Evolutionary conservation across 1,140 invertebrate genomes (phyloP), one percentile per base, ranked within the genome.

Genomic region (Dryas iulia): DNA sequence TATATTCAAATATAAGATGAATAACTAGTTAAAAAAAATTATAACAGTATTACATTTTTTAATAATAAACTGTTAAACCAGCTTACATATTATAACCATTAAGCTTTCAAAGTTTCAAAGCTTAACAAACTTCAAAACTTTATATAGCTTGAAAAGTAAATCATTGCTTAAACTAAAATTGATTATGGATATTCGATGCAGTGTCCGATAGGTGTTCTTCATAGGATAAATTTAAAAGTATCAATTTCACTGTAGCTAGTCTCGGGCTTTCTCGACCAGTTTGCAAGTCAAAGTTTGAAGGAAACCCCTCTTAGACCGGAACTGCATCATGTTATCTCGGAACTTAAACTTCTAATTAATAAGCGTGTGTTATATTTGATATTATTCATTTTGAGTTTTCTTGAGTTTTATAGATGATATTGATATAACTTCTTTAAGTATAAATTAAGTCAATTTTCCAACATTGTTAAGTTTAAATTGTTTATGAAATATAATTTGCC

Each of bases 211-310:
- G 0, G 14, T 47, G 39, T 5, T 18, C 39, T 21, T 18, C 39
- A 21, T 14, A 4, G 10, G 35, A 18, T 14, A 39, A 24, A 39
- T 14, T 30, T 35, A 28, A 30, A 28, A 39, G 23, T 26, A 52
- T 61, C 59, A 52, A n/a, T 25, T 61, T 61, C 26, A n/a, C 35
- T 21, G 3, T 28, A 21, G 14, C 6, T 47, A 52, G 59, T 26
- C 59, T 18, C 14, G 11, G 59, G 59, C 14, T 61, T 33, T 52
- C 21, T 25, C 10, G 39, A 18, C 58, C 56, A 35, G 35, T 25
- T 66, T 54, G 64, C 59, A 53, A 61, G 69, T 65, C 65, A 59
- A 74, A 74, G 64, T 74, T 74, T 12, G 12, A 8, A 26, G 31
- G 39, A 71, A 56, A 60, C 61, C 59, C n/a, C 59, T 24, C 31